These are phyloP conservation scores for Ommatoiulus sabulosus DNA, from an alignment of 2,888 invertebrate genomes.

Conservation along the genomic window DNA sequence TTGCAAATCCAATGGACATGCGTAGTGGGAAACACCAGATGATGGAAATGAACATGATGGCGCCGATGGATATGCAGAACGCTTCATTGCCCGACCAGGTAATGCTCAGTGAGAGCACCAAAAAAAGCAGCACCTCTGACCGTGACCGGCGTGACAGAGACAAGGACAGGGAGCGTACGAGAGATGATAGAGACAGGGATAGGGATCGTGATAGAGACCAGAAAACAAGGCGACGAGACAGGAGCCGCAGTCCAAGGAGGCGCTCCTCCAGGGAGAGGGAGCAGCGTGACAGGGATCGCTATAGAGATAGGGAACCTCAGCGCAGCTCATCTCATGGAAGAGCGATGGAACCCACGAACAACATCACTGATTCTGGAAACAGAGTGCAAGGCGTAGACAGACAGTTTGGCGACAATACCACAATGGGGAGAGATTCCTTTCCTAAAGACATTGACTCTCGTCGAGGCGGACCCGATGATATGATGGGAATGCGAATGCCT, in stretches of 20 bases:
- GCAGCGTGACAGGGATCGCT: slow-evolving; percentile 62
- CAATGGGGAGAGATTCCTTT: neutral
- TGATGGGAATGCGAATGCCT: neutral
- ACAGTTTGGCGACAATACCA: neutral
- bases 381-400: neutral
- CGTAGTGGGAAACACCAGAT: neutral
- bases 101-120: slow-evolving; percentile 1
- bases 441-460: slow-evolving; percentile 45
- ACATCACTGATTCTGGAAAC: neutral
- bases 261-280: slow-evolving; percentile 63
- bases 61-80: neutral
- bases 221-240: slow-evolving; percentile 59
- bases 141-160: slow-evolving; percentile 62
- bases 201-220: slow-evolving; percentile 63
- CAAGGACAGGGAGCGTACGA: slow-evolving; percentile 64
- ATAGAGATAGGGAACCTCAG: slow-evolving; percentile 69
- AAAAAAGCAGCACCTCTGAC: neutral
- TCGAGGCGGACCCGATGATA: neutral
- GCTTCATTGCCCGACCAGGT: neutral
- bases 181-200: slow-evolving; percentile 68
- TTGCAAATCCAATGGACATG: slow-evolving; percentile 3
- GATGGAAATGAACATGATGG: slow-evolving; percentile 10
- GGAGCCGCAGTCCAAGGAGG: slow-evolving; percentile 72
- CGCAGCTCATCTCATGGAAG: slow-evolving; percentile 59
- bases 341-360: slow-evolving; percentile 57